Percentiles rank a stretch among this genome's conserved stretches.
phyloP scores from a whole-genome alignment of 2,797 vertebrate species.

The Siniperca obscura region DNA sequence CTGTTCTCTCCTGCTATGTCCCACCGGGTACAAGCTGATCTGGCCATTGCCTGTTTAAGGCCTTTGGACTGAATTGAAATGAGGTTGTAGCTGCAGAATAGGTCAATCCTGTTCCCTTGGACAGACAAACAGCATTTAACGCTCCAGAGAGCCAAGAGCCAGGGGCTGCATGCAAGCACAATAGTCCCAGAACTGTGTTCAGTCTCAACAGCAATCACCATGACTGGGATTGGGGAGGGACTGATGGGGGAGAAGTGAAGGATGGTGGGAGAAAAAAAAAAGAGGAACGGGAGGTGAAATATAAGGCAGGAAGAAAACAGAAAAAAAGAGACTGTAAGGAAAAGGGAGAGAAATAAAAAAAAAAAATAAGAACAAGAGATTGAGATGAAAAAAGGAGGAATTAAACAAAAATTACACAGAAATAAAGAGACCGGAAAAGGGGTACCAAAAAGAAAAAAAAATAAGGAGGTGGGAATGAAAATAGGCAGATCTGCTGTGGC shows the following conservation, averaged over 20 bases:
- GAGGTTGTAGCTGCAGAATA: conserved; percentile 70
- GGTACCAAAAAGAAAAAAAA: conserved; percentile 55
- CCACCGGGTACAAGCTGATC: conserved; percentile 70
- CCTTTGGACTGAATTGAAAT: conserved; percentile 74
- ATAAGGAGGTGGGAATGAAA: conserved; percentile 65
- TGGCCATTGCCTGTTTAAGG: conserved; percentile 58
- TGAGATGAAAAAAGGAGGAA: conserved; percentile 18
- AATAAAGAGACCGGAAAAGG: conserved; percentile 40
- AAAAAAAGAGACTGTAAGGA: conserved; percentile 9
- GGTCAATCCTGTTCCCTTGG: conserved; percentile 71
- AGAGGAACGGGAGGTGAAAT: conserved; percentile 24
- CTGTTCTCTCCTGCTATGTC: conserved; percentile 74
- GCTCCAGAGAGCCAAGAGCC: conserved; percentile 51
- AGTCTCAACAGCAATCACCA: conserved; percentile 42
- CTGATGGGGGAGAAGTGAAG: conserved; percentile 17
- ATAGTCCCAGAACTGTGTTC: conserved; percentile 40
- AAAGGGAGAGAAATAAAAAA: background rate
- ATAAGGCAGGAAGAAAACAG: conserved; percentile 18
- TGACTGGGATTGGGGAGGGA: conserved; percentile 20
- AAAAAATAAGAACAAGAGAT: conserved; percentile 13
- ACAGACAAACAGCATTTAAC: conserved; percentile 59
- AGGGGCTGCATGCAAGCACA: conserved; percentile 36
- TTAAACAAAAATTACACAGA: conserved; percentile 27
- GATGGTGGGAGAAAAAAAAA: conserved; percentile 15
- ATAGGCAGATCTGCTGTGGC: conserved; percentile 76